Percentiles rank a stretch among this genome's conserved stretches.
phyloP scores from a whole-genome alignment of 2,888 invertebrate species.

The Cephus pygmeus region DNA sequence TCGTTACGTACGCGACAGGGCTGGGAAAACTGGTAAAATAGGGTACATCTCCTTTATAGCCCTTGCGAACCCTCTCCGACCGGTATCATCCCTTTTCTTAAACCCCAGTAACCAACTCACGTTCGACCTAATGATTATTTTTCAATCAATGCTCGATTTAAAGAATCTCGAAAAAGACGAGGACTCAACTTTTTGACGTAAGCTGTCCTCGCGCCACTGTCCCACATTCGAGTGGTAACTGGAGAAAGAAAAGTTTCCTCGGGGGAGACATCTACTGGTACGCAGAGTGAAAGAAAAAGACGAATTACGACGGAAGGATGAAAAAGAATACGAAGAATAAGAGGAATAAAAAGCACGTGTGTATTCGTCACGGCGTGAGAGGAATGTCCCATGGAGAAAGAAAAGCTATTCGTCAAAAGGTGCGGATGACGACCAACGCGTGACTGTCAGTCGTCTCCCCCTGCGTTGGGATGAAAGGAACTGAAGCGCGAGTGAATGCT shows the following conservation, averaged over 20 bases:
- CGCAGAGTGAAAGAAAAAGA: background rate
- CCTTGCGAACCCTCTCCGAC: background rate
- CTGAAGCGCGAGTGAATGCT: background rate
- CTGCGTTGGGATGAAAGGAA: background rate
- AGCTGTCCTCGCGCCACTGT: background rate
- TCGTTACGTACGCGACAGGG: slow-evolving; percentile 18
- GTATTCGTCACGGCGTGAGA: background rate
- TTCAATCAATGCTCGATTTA: background rate
- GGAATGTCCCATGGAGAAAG: background rate
- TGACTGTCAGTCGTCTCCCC: background rate
- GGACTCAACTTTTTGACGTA: background rate
- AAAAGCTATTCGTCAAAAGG: background rate
- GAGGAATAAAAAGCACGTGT: background rate
- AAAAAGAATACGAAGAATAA: background rate
- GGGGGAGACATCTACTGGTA: background rate
- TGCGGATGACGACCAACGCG: background rate
- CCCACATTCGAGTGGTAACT: background rate
- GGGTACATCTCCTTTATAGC: background rate
- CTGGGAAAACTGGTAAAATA: background rate
- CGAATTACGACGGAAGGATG: background rate
- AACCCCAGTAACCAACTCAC: background rate
- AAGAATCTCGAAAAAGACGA: background rate
- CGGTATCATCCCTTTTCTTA: background rate
- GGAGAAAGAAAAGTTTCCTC: background rate
- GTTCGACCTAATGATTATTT: slow-evolving; percentile 8